Conservation (phyloP, 2,113 vertebrate species). For the Puffinus mauretanicus region DNA sequence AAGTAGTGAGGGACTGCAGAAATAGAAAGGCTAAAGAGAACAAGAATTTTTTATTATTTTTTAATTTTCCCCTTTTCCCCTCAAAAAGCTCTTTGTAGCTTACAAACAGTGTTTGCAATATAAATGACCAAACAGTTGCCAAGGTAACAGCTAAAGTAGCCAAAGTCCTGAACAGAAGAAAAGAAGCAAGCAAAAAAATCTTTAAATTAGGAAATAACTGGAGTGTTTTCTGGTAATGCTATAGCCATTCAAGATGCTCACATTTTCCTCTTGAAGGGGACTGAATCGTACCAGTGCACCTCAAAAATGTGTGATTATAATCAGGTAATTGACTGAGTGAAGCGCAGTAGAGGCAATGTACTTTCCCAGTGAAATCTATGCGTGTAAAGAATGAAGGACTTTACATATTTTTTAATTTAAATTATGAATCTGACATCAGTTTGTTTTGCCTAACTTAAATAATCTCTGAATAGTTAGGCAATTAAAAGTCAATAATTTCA, state of each 20-base stretch:
- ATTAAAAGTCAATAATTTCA: background rate
- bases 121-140: conserved; percentile 66
- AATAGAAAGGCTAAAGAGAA: background rate
- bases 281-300: background rate
- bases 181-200: conserved; percentile 10
- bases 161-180: background rate
- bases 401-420: background rate
- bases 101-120: conserved; percentile 52
- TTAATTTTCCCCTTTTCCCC: background rate
- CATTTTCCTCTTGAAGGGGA: background rate
- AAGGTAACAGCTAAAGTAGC: conserved; percentile 60
- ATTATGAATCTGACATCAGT: background rate
- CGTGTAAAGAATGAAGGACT: background rate
- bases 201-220: conserved; percentile 14
- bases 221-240: background rate
- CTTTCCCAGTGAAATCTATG: background rate
- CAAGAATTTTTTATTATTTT: background rate
- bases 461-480: background rate
- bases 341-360: background rate
- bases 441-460: background rate
- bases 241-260: background rate
- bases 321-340: background rate
- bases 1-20: background rate
- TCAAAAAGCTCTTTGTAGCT: conserved; percentile 29
- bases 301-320: background rate